Percentiles rank a stretch among this genome's conserved stretches.
phyloP scores from a whole-genome alignment of 2,113 vertebrate species.

The Symphodus melops region DNA sequence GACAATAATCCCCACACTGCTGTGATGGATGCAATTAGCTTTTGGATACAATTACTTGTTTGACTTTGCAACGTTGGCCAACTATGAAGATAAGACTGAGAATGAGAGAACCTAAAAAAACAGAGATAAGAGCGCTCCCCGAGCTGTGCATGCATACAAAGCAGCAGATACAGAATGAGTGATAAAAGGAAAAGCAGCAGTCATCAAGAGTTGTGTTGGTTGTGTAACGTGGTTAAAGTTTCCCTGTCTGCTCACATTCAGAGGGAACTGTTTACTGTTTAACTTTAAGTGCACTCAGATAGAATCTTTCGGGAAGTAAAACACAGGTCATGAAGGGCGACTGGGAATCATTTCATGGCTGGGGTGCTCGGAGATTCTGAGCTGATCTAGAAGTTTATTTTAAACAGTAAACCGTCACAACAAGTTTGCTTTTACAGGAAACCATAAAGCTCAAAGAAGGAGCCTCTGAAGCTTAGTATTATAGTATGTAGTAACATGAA shows the following conservation, averaged over 20 bases:
- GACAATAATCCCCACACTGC: constrained; percentile 49
- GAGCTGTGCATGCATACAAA: constrained; percentile 50
- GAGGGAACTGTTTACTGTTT: constrained; percentile 79
- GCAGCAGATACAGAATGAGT: constrained; percentile 48
- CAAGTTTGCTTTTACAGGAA: constrained; percentile 26
- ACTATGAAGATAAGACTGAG: constrained; percentile 60
- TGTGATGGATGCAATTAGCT: constrained; percentile 61
- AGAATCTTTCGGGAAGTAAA: constrained; percentile 57
- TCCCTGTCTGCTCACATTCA: constrained; percentile 54
- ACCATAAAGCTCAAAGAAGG: constrained; percentile 1
- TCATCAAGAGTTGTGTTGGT: constrained; percentile 49
- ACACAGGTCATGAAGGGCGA: constrained; percentile 57
- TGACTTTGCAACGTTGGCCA: constrained; percentile 45
- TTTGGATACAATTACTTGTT: constrained; percentile 43
- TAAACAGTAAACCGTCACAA: constrained; percentile 13
- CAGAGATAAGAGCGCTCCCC: constrained; percentile 59
- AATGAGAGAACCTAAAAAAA: constrained; percentile 27
- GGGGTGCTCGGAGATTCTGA: constrained; percentile 43
- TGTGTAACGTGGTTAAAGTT: constrained; percentile 67
- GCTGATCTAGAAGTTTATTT: constrained; percentile 23
- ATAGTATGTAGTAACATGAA: background rate
- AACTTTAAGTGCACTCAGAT: constrained; percentile 65
- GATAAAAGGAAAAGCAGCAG: constrained; percentile 61
- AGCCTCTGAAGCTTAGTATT: background rate
- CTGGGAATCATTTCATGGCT: constrained; percentile 69